phyloP scores from a whole-genome alignment of 2,113 vertebrate species.

The Tachycineta bicolor region DNA sequence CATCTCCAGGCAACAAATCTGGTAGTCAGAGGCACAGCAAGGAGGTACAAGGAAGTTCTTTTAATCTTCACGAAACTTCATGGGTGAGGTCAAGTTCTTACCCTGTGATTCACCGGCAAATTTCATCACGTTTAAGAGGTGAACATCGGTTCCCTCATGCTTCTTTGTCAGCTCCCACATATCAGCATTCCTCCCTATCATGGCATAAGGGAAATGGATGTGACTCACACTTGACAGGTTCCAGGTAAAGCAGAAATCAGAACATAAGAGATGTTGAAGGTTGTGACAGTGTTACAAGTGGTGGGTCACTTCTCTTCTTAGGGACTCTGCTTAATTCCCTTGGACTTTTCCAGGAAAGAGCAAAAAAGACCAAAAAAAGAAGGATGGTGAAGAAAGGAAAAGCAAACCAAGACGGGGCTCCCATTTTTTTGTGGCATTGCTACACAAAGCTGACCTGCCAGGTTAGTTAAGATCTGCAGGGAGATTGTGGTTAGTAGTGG shows the following conservation, averaged over 20 bases:
- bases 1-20: not conserved
- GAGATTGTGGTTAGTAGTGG: slow-evolving; percentile 27
- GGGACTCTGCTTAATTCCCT: not conserved
- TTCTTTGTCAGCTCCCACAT: slow-evolving; percentile 50
- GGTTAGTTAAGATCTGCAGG: slow-evolving; percentile 24
- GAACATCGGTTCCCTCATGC: not conserved
- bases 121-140: slow-evolving; percentile 25
- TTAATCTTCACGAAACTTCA: not conserved
- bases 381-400: not conserved
- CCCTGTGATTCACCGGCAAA: slow-evolving; percentile 45
- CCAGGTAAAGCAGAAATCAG: slow-evolving; percentile 12
- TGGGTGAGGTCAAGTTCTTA: slow-evolving; percentile 67
- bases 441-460: not conserved
- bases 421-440: not conserved
- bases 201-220: slow-evolving; percentile 25
- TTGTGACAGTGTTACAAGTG: not conserved
- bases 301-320: not conserved
- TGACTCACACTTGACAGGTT: slow-evolving; percentile 21
- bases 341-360: not conserved
- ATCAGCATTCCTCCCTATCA: slow-evolving; percentile 29
- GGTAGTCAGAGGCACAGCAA: not conserved
- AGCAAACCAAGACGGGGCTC: not conserved
- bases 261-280: not conserved
- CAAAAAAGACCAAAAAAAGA: not conserved
- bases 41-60: slow-evolving; percentile 32